Evolutionary conservation across 2,113 vertebrate genomes (phyloP).

Genomic region (Microcebus ravelobensis): DNA sequence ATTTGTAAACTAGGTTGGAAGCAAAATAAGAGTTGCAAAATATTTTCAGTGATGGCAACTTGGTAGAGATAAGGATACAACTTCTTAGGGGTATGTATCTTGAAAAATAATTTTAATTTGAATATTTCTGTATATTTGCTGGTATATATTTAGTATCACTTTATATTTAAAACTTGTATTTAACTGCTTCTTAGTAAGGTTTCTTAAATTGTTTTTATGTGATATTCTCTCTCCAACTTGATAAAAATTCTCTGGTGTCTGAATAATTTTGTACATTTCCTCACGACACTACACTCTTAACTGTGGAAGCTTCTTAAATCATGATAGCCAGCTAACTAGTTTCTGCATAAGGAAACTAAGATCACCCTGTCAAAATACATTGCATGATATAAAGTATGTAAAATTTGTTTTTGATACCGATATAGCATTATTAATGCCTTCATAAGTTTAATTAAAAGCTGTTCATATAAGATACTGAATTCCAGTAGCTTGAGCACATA

Average conservation of each 20-base stretch:
- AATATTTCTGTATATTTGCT: constrained; percentile 27
- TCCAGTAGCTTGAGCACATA: neutral
- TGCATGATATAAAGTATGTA: neutral
- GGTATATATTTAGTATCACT: neutral
- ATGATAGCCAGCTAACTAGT: neutral
- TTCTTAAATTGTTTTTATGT: constrained; percentile 25
- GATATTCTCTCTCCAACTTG: neutral
- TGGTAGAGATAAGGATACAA: constrained; percentile 17
- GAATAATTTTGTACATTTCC: neutral
- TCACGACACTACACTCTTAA: neutral
- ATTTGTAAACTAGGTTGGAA: constrained; percentile 46
- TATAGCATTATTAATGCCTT: neutral
- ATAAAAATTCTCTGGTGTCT: neutral
- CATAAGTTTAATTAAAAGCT: constrained; percentile 39
- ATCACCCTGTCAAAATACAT: neutral
- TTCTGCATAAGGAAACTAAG: neutral
- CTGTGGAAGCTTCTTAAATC: constrained; percentile 17
- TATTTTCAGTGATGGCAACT: constrained; percentile 26
- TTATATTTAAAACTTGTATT: constrained; percentile 12
- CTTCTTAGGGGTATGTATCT: neutral
- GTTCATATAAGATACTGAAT: neutral
- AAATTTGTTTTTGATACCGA: neutral
- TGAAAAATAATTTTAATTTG: constrained; percentile 20
- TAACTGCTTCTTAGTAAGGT: constrained; percentile 18
- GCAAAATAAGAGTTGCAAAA: constrained; percentile 1